A percentile compares a stretch with the other conserved stretches of the same genome.
These are phyloP conservation scores for Notodonta ziczac DNA, from an alignment of 2,888 invertebrate species.

Conservation along the genomic window DNA sequence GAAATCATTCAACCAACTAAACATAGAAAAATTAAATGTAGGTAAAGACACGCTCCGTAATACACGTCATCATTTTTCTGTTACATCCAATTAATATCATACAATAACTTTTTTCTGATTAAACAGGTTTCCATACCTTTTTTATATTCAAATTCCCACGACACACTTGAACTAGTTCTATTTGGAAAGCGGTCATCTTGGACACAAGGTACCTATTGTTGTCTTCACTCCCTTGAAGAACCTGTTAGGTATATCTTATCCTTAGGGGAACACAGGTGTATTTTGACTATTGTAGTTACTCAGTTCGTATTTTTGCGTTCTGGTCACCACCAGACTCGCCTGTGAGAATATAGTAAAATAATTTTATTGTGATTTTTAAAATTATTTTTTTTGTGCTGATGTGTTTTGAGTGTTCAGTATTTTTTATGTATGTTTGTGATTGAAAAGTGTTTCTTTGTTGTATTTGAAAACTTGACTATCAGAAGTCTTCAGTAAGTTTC, in stretches of 20 bases:
- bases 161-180: constrained; percentile 32
- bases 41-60: background rate
- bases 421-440: too few species aligned
- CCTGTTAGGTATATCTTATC: constrained; percentile 29
- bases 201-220: constrained; percentile 23
- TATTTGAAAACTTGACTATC: too few species aligned
- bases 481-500: too few species aligned
- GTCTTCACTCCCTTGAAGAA: constrained; percentile 21
- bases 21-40: background rate
- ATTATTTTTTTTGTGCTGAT: too few species aligned
- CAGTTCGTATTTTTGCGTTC: background rate
- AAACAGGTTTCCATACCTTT: constrained; percentile 19
- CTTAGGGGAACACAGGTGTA: constrained; percentile 38
- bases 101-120: background rate
- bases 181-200: constrained; percentile 21
- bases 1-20: too few species aligned
- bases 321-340: background rate
- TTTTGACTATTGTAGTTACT: constrained; percentile 8
- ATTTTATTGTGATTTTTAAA: too few species aligned
- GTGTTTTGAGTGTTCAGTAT: too few species aligned
- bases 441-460: too few species aligned
- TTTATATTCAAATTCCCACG: constrained; percentile 40
- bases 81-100: background rate
- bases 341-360: background rate
- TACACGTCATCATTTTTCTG: background rate